These are phyloP conservation scores for Siderastrea siderea DNA, from an alignment of 92 coral and sea anemone species.

Conservation along the genomic window DNA sequence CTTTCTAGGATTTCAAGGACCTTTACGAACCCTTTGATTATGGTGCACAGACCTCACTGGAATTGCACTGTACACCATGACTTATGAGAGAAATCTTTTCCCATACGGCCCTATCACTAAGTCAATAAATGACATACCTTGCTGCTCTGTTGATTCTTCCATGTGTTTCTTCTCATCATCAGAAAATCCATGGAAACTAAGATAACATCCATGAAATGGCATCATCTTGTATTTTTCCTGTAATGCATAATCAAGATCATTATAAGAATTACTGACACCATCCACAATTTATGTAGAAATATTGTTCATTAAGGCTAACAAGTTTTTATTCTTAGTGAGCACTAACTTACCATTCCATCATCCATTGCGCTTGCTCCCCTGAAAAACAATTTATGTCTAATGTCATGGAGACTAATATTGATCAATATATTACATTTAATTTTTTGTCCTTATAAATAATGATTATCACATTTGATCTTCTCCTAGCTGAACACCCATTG, in stretches of 20 bases:
- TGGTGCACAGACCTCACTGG: no score
- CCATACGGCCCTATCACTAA: no score
- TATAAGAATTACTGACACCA: neutral
- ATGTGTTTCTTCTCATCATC: constrained; percentile 94
- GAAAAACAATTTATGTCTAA: neutral
- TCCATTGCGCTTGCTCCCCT: constrained; percentile 80
- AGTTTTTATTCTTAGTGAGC: neutral
- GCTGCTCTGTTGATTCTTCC: constrained; percentile 97
- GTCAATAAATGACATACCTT: constrained; percentile 67
- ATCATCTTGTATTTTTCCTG: constrained; percentile 86
- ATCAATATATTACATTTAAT: no score
- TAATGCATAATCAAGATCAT: neutral
- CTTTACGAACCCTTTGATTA: no score
- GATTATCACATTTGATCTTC: no score
- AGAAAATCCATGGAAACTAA: constrained; percentile 96
- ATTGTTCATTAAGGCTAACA: neutral
- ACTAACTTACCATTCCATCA: constrained; percentile 88
- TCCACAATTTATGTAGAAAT: neutral
- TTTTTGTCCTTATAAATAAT: no score
- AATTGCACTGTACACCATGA: no score
- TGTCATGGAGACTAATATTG: neutral
- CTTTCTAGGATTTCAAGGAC: no score
- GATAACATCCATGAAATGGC: constrained; percentile 86
- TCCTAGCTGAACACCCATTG: no score
- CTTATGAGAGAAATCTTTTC: no score